Evolutionary conservation across 2,888 invertebrate genomes (phyloP), one percentile per base, ranked within the genome.

Genomic region (Sepioteuthis lessoniana): DNA sequence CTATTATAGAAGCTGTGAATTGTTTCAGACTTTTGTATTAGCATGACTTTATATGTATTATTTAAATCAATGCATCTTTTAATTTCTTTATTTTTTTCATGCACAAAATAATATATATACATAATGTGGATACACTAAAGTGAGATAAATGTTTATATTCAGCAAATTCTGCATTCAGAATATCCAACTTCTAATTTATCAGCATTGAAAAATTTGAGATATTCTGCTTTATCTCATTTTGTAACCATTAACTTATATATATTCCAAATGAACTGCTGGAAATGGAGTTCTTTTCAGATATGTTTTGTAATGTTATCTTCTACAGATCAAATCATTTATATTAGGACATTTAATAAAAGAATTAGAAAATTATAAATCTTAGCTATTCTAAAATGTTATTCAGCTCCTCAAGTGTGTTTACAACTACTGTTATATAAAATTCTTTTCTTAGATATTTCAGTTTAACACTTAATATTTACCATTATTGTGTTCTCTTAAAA

Each of bases 71-170:
- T 76, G 76, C n/a, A 76, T 76, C 8, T n/a, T 76, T 76, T n/a
- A n/a, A 76, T 76, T 31, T 35, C n/a, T 10, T 55, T 76, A n/a
- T 60, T 35, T 76, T 4, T 25, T 76, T 31, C 76, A n/a, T 76
- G 76, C 31, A 25, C 60, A 60, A 28, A 55, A 42, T 28, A 55
- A 76, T 76, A 35, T n/a, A 76, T 76, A 76, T 76, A 76, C 76
- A 76, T 16, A 76, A 76, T 35, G n/a, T 76, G n/a, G 76, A 76
- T 76, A 13, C n/a, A 76, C 76, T 76, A 76, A 76, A n/a, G 13
- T 76, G n/a, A 76, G 76, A 76, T 76, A 76, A 76, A 76, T n/a
- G 16, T n/a, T 76, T n/a, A 76, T 76, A 76, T 76, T 76, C 76
- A n/a, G 76, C n/a, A 76, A 76, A 35, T 4, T 35, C n/a, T 76